Conservation (phyloP, 1,140 invertebrate genomes). For the Lerema accius region DNA sequence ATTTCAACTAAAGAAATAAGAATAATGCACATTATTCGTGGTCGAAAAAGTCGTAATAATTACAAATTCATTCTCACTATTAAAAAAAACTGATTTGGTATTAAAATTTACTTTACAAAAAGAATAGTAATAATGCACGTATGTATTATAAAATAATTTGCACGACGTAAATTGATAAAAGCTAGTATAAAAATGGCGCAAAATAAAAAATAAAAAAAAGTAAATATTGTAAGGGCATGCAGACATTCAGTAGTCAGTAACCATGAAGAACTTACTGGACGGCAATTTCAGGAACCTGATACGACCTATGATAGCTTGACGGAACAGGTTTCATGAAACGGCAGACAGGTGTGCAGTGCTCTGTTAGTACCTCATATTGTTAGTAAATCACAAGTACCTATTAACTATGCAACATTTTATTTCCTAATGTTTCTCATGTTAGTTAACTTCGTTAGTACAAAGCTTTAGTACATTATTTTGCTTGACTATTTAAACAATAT, state of each 20-base stretch:
- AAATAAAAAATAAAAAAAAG: slow-evolving; percentile 1
- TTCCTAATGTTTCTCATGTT: slow-evolving; percentile 13
- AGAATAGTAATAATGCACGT: no score
- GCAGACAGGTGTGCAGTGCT: slow-evolving; percentile 81
- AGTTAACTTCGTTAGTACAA: background rate
- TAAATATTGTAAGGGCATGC: slow-evolving; percentile 13
- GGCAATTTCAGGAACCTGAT: slow-evolving; percentile 75
- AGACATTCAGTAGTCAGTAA: slow-evolving; percentile 22
- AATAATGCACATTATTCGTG: no score
- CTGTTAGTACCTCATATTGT: slow-evolving; percentile 68
- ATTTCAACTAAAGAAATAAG: no score
- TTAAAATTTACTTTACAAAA: no score
- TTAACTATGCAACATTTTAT: slow-evolving; percentile 7
- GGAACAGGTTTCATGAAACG: slow-evolving; percentile 79
- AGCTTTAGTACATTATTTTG: no score
- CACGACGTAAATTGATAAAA: background rate
- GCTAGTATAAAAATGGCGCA: background rate
- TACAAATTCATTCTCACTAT: no score
- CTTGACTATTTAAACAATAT: no score
- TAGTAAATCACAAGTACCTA: slow-evolving; percentile 45
- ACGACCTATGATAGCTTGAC: slow-evolving; percentile 61
- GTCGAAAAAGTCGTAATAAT: no score
- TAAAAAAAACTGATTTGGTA: no score
- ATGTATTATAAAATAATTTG: no score
- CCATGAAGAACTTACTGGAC: slow-evolving; percentile 72